Evolutionary conservation across 2,113 vertebrate species (phyloP).

Genomic region (Chaetops frenatus): DNA sequence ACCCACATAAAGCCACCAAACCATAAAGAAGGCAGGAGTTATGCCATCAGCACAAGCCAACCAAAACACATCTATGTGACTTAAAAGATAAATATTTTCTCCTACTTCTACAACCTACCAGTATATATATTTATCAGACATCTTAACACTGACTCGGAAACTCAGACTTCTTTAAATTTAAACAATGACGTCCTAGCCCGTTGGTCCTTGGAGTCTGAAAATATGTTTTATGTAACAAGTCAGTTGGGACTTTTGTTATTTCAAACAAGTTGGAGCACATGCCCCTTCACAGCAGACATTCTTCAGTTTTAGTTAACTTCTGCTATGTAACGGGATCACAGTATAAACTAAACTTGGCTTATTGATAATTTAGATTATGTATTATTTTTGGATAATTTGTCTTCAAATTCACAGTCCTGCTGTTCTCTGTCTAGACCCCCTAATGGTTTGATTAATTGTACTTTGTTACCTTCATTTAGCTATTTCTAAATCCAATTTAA

Average conservation of each 20-base stretch:
- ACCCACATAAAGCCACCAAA: not conserved
- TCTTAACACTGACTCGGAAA: not conserved
- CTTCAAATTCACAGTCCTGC: not conserved
- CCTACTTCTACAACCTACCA: not conserved
- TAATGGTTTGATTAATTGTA: not conserved
- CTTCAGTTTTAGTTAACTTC: not conserved
- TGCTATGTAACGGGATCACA: not conserved
- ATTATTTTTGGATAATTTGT: not conserved
- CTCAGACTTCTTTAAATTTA: not conserved
- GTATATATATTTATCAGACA: not conserved
- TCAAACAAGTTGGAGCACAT: not conserved
- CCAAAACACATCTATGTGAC: not conserved
- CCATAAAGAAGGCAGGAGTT: not conserved
- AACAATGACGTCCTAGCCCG: not conserved
- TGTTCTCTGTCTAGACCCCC: not conserved
- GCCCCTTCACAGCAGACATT: not conserved
- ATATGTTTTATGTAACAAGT: not conserved
- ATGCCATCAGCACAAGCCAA: not conserved
- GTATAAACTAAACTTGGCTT: not conserved
- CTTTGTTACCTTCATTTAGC: not conserved
- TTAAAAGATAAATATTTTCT: slow-evolving; percentile 10
- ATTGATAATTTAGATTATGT: not conserved
- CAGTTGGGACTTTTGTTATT: not conserved
- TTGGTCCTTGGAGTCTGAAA: not conserved
- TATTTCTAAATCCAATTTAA: slow-evolving; percentile 32